phyloP scores from a whole-genome alignment of 2,113 vertebrate genomes.

The Chaetodon auriga region DNA sequence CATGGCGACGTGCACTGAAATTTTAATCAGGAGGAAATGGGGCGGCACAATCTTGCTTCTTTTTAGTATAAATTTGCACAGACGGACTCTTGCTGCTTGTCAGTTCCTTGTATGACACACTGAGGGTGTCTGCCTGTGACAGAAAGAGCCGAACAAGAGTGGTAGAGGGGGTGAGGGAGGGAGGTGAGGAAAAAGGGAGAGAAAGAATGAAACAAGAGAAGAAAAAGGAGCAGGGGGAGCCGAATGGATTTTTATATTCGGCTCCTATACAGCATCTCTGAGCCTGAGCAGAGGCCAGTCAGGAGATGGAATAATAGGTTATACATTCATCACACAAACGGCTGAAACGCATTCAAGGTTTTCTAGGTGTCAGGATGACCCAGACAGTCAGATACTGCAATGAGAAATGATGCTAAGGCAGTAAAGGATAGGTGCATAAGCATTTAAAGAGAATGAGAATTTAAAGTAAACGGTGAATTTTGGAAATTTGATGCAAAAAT shows the following conservation, averaged over 20 bases:
- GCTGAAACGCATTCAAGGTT: neutral
- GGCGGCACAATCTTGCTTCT: slow-evolving; percentile 64
- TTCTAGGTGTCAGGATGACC: neutral
- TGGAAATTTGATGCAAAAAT: neutral
- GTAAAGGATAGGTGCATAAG: neutral
- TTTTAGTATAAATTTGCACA: slow-evolving; percentile 67
- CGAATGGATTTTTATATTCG: neutral
- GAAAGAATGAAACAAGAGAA: neutral
- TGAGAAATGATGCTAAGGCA: neutral
- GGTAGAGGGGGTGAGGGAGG: neutral
- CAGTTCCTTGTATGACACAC: slow-evolving; percentile 56
- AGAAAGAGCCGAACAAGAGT: neutral
- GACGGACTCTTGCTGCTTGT: slow-evolving; percentile 66
- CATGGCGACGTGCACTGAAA: slow-evolving; percentile 60
- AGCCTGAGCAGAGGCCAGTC: neutral
- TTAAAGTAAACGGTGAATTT: neutral
- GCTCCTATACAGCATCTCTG: neutral
- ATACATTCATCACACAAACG: slow-evolving; percentile 18
- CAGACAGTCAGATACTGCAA: neutral
- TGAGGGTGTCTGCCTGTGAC: slow-evolving; percentile 45
- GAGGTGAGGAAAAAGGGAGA: neutral
- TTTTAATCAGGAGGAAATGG: slow-evolving; percentile 79
- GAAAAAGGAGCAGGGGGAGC: neutral
- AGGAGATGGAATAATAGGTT: slow-evolving; percentile 20
- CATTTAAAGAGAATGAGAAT: neutral